Evolutionary conservation across 2,797 vertebrate species (phyloP).

Genomic region (Avahi laniger): DNA sequence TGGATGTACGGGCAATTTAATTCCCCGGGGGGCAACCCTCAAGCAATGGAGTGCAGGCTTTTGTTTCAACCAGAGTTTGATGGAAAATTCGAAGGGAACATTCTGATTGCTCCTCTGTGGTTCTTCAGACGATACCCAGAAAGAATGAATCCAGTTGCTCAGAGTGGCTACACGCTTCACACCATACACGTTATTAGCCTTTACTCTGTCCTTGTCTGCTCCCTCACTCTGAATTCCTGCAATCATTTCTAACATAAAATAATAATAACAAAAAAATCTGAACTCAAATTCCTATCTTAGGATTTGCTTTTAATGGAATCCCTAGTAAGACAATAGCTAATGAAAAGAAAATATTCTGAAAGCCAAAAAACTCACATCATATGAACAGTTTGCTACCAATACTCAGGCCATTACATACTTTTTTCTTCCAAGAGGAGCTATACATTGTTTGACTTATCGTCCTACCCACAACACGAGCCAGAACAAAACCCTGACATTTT

Average conservation of each 20-base stretch:
- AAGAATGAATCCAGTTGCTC: neutral
- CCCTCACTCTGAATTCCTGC: neutral
- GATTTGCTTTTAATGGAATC: neutral
- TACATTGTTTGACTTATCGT: neutral
- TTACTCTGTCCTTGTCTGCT: neutral
- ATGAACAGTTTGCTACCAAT: neutral
- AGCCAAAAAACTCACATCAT: neutral
- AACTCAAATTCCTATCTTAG: neutral
- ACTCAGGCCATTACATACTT: neutral
- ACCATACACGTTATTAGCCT: neutral
- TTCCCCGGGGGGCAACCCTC: neutral
- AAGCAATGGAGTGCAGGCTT: accelerated
- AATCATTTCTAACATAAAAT: neutral
- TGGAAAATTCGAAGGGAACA: neutral
- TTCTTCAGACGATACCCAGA: neutral
- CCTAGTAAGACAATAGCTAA: neutral
- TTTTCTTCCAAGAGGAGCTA: neutral
- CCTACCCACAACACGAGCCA: neutral
- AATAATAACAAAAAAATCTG: neutral
- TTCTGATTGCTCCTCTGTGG: neutral
- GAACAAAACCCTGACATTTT: neutral
- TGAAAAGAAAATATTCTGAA: neutral
- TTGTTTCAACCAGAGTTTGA: neutral
- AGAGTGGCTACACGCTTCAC: neutral
- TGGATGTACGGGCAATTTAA: neutral